Base-by-base conservation (phyloP, 1,140 invertebrate genomes). In the Ceratina australensis region DNA sequence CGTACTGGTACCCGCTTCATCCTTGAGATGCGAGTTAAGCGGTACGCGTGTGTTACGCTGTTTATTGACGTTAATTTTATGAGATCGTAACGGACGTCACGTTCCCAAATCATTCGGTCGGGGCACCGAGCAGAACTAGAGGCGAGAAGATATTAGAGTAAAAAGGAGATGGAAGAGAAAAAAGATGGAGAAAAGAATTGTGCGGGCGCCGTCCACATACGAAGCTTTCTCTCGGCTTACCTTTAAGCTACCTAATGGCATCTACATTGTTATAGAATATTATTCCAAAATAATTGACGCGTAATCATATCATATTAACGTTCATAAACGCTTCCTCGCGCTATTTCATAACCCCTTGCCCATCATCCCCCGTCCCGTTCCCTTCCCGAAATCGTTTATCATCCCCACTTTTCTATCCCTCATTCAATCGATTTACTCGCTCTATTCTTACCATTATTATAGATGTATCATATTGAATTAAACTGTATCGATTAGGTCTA, bases 141-240 rank as follows among this genome's bases (percentile, higher is more conserved):
- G 72, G 20, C 33, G 50, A 22, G 71, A 67, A 72, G 49, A 68
- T 26, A 16, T 67, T 68, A 75, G 56, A 68, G 24, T 78, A 73
- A 81, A 56, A 65, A 20, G 10, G n/a, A n/a, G n/a, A n/a, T n/a
- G 10, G 33, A 42, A 42, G 5, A 42, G 10, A 42, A 42, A 33
- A 33, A 33, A 33, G 7, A 7, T 2, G 33, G 8, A 42, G 10
- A 75, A 81, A 69, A 75, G 78, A 74, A 85, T 20, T 72, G 81
- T 80, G 82, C 86, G 86, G 87, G 88, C 88, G 88, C 88, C 89
- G 89, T 90, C 89, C 87, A 90, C 86, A 84, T 78, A 79, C 74
- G 75, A 85, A 85, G 82, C 84, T 89, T 85, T 88, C 82, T 86
- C 79, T 87, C 74, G 82, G 81, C 83, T 86, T 82, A 84, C 75